Base-by-base conservation (phyloP, 2,113 vertebrate species). In the Varanus komodoensis region DNA sequence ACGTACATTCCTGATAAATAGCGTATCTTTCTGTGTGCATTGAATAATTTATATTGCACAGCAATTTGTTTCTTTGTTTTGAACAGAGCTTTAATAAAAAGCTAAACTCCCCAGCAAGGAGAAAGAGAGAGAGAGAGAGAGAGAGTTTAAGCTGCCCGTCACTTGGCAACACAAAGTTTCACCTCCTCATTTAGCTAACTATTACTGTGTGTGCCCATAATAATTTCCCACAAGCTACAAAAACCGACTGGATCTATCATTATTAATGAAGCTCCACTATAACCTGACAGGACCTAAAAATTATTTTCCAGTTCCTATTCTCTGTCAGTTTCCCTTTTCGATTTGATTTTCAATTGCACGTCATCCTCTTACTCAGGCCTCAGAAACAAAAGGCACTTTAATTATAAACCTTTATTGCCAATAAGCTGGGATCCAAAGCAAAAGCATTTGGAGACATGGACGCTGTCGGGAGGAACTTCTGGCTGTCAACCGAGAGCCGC, bases 221-320 rank as follows among this genome's bases (percentile, higher is more conserved):
- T 52, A 54, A 69, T 85, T 69, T 32, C 52, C 44, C 21, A n/a
- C 74, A 38, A 32, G 57, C 74, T 69, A 34, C 25, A 38, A 17
- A 77, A 34, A 69, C 54, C 11, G 38, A 84, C 32, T 50, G 44
- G 73, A 27, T 21, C 69, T 73, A 78, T 80, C 81, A 50, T 14
- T 44, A 32, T 44, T 61, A 57, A 85, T 79, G 17, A 71, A 89
- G 88, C 88, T 68, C 82, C 29, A 8, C 88, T 29, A 8, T 9
- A 67, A 78, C 44, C 82, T 89, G 89, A 79, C 74, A 38, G n/a
- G 61, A n/a, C 32, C 68, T 44, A 54, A 54, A 54, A 54, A 85
- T 32, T 29, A 32, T 29, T 85, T 54, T 44, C 27, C 5, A 34
- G 14, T 44, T 80, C 79, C 74, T 5, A 69, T 71, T 69, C 61